A percentile compares a stretch with the other conserved stretches of the same genome.
These are phyloP conservation scores for Bombyx huttoni DNA, from an alignment of 2,888 invertebrate species.

Conservation along the genomic window DNA sequence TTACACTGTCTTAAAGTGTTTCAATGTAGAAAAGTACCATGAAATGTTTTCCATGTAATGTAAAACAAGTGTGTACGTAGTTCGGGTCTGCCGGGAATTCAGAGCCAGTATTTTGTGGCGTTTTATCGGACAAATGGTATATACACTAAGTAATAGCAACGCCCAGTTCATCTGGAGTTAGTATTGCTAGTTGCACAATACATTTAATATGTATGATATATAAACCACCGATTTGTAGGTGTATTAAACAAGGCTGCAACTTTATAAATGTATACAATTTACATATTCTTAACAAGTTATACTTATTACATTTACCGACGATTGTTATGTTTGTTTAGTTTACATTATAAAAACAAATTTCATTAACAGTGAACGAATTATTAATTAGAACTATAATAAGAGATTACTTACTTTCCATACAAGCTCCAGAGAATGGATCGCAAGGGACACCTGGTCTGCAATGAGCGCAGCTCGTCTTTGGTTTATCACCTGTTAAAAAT, in stretches of 20 bases:
- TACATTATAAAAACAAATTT: no score
- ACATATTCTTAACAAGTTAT: not conserved
- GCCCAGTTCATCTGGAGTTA: slow-evolving; percentile 71
- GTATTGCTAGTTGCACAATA: slow-evolving; percentile 61
- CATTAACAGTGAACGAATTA: no score
- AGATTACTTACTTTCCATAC: slow-evolving; percentile 82
- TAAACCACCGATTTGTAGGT: slow-evolving; percentile 34
- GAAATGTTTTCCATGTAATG: slow-evolving; percentile 2
- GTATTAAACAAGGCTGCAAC: not conserved
- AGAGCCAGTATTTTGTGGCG: slow-evolving; percentile 67
- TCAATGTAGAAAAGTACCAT: slow-evolving; percentile 5
- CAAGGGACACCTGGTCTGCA: slow-evolving; percentile 85
- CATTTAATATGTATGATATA: slow-evolving; percentile 40
- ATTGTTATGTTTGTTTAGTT: no score
- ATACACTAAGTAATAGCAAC: slow-evolving; percentile 51
- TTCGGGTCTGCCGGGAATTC: slow-evolving; percentile 65
- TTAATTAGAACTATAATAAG: not conserved
- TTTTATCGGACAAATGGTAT: slow-evolving; percentile 71
- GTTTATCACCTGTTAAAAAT: slow-evolving; percentile 21
- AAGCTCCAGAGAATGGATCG: slow-evolving; percentile 84
- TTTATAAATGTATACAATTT: slow-evolving; percentile 2
- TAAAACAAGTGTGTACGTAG: slow-evolving; percentile 6
- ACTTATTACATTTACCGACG: not conserved
- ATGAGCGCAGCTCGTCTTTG: slow-evolving; percentile 76
- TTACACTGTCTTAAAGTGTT: slow-evolving; percentile 18